Evolutionary conservation across 2,888 invertebrate genomes (phyloP).

Genomic region (Orchesellides sinensis): DNA sequence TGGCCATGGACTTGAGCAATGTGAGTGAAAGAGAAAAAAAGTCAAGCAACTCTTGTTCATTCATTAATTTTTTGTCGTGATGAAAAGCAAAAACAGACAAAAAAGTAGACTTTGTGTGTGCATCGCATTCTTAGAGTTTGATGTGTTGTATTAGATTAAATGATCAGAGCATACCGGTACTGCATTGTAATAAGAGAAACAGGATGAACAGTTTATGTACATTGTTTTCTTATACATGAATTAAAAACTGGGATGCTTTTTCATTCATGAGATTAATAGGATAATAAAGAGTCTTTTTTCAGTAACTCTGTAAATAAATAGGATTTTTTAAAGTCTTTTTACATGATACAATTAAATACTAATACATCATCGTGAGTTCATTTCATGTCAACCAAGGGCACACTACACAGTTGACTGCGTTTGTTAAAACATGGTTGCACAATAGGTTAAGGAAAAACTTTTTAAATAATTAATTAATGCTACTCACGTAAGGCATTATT

Average conservation of each 20-base stretch:
- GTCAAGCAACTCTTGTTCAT: too few relatives aligned
- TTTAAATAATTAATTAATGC: conserved; percentile 8
- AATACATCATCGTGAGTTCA: not conserved
- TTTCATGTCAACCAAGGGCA: conserved; percentile 8
- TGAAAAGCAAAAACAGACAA: not conserved
- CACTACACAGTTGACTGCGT: not conserved
- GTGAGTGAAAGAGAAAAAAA: too few relatives aligned
- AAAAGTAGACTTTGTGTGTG: not conserved
- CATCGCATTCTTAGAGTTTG: not conserved
- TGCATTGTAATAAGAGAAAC: not conserved
- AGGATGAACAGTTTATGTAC: too few relatives aligned
- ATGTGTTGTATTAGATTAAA: not conserved
- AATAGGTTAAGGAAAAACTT: not conserved
- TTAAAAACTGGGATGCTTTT: not conserved
- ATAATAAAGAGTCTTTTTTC: not conserved
- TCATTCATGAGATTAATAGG: not conserved
- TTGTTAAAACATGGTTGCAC: not conserved
- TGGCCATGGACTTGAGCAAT: not conserved
- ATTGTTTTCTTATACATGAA: too few relatives aligned
- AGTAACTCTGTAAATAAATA: not conserved
- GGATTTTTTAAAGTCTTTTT: too few relatives aligned
- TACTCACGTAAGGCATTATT: conserved; percentile 1
- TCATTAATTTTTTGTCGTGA: not conserved
- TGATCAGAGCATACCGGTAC: not conserved
- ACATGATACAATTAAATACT: too few relatives aligned